A percentile compares a stretch with the other conserved stretches of the same genome.
These are phyloP conservation scores for Epicauta chinensis DNA, from an alignment of 1,140 invertebrate species.

Conservation along the genomic window DNA sequence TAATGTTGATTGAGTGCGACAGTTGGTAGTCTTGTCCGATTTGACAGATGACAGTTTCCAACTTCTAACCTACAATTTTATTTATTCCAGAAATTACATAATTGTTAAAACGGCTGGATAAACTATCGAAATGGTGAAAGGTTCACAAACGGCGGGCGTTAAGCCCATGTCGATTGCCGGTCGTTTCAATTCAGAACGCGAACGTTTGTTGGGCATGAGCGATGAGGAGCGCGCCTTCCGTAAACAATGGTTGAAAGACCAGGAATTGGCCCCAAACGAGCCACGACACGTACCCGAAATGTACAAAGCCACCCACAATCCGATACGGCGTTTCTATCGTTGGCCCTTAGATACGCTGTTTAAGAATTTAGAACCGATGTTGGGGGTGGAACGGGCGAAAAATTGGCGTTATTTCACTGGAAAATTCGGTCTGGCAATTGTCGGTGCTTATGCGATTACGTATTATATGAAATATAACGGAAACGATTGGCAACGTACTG, in stretches of 20 bases:
- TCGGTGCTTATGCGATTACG: constrained; percentile 46
- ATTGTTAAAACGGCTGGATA: too few species aligned
- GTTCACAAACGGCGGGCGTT: constrained; percentile 53
- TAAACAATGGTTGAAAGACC: constrained; percentile 77
- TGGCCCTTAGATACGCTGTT: constrained; percentile 61
- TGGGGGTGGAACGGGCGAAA: constrained; percentile 51
- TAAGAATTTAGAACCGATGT: constrained; percentile 47
- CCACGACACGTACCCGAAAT: constrained; percentile 60
- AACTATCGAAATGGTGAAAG: constrained; percentile 22
- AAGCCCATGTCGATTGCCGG: constrained; percentile 69
- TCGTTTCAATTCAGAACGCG: constrained; percentile 63
- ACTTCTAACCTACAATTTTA: too few species aligned
- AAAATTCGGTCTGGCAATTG: constrained; percentile 50
- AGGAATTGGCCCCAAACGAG: constrained; percentile 65
- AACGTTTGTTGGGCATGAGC: constrained; percentile 75
- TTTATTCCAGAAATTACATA: too few species aligned
- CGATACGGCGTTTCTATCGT: constrained; percentile 68
- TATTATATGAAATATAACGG: constrained; percentile 78
- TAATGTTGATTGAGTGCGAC: too few species aligned
- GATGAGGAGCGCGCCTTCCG: constrained; percentile 76
- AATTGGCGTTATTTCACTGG: constrained; percentile 55
- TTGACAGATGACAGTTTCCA: too few species aligned
- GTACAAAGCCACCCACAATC: constrained; percentile 64
- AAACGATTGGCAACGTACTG: constrained; percentile 66
- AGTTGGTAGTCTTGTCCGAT: too few species aligned